Conservation (phyloP, 2,113 vertebrate genomes). For the Sebastes fasciatus region DNA sequence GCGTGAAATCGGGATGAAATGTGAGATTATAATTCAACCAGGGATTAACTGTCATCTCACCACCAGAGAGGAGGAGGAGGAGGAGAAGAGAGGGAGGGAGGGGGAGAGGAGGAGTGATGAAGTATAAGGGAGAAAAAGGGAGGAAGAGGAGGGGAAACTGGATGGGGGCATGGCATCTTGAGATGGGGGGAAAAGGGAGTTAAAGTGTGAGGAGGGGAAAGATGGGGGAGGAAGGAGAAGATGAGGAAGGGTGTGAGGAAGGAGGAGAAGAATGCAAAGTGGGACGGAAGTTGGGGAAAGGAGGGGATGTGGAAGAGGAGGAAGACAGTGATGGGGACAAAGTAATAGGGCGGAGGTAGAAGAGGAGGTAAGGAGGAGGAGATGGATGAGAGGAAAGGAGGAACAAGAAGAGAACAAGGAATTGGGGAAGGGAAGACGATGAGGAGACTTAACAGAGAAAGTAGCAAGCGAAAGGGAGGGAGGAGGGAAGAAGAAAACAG, state of each 20-base stretch:
- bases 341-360: neutral
- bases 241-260: neutral
- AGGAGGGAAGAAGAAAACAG: neutral
- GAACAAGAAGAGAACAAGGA: neutral
- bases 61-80: slow-evolving; percentile 18
- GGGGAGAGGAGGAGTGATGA: neutral
- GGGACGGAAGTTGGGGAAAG: neutral
- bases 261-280: neutral
- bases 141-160: neutral
- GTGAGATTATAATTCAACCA: slow-evolving; percentile 72
- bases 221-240: neutral
- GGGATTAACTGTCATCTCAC: slow-evolving; percentile 64
- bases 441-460: neutral
- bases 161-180: neutral
- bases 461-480: neutral
- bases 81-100: neutral
- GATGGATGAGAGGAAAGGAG: neutral
- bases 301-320: neutral
- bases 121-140: neutral
- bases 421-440: neutral
- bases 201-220: no score
- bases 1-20: slow-evolving; percentile 74
- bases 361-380: neutral
- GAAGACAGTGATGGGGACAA: neutral
- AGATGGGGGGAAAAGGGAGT: neutral